These are phyloP conservation scores for Mythimna albipuncta DNA, from an alignment of 2,888 invertebrate genomes.

Conservation along the genomic window DNA sequence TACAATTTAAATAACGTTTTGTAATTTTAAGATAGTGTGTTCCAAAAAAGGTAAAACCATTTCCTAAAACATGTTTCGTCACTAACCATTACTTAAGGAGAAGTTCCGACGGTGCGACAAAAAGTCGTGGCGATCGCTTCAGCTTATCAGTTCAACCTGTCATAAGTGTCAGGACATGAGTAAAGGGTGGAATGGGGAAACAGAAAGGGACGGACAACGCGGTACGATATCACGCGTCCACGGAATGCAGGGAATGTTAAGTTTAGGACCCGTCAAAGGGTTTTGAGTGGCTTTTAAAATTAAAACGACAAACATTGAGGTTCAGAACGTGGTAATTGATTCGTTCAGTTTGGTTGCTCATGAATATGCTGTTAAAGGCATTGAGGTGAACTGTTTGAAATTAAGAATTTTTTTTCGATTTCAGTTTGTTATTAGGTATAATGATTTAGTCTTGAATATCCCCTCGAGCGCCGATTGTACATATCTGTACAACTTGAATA, in stretches of 20 bases:
- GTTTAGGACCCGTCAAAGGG: conserved; percentile 83
- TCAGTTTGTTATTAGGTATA: neutral
- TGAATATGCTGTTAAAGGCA: conserved; percentile 48
- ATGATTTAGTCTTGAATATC: neutral
- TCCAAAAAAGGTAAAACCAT: conserved; percentile 3
- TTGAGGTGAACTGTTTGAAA: conserved; percentile 12
- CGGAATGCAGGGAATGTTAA: conserved; percentile 85
- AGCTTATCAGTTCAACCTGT: conserved; percentile 71
- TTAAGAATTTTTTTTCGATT: neutral
- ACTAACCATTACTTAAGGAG: conserved; percentile 13
- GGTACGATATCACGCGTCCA: conserved; percentile 78
- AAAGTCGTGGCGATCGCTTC: conserved; percentile 64
- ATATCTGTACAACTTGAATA: no score
- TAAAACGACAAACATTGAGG: conserved; percentile 86
- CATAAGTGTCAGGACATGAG: conserved; percentile 67
- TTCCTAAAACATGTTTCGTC: neutral
- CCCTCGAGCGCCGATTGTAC: no score
- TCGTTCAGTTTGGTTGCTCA: conserved; percentile 69
- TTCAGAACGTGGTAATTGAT: conserved; percentile 79
- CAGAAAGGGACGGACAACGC: conserved; percentile 74
- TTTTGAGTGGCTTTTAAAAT: conserved; percentile 85
- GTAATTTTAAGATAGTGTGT: neutral
- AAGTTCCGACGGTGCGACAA: conserved; percentile 15
- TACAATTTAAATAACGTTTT: conserved; percentile 32
- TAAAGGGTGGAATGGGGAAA: conserved; percentile 72